A percentile compares a stretch with the other conserved stretches of the same genome.
phyloP scores from a whole-genome alignment of 2,888 invertebrate genomes.

The Coenonympha glycerion region DNA sequence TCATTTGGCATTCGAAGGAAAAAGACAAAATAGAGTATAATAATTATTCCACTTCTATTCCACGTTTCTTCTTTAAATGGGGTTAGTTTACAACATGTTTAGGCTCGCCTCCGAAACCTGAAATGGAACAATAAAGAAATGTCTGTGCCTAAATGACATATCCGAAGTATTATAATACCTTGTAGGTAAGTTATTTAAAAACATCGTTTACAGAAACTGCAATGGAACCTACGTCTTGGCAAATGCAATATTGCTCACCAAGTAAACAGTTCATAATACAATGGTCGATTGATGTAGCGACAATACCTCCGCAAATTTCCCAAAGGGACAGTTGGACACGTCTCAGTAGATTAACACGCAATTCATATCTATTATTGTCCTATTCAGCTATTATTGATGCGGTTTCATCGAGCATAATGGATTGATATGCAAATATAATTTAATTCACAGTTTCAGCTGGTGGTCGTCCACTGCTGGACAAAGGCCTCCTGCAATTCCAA shows the following conservation, averaged over 20 bases:
- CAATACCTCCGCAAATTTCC: conserved; percentile 28
- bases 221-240: neutral
- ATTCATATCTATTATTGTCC: conserved; percentile 27
- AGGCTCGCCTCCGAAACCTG: too few relatives aligned
- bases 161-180: too few relatives aligned
- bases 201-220: neutral
- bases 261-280: conserved; percentile 15
- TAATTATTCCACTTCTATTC: too few relatives aligned
- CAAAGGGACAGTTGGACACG: conserved; percentile 31
- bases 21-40: too few relatives aligned
- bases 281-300: conserved; percentile 28
- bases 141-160: too few relatives aligned
- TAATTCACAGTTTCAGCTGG: neutral
- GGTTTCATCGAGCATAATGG: neutral
- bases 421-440: neutral
- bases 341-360: conserved; percentile 35
- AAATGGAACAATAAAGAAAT: too few relatives aligned
- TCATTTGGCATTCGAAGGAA: too few relatives aligned
- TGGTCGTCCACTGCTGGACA: too few relatives aligned
- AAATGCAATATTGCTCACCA: neutral
- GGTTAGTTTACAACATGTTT: too few relatives aligned
- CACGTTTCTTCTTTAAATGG: too few relatives aligned
- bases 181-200: too few relatives aligned
- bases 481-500: too few relatives aligned
- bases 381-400: conserved; percentile 4